phyloP scores from a whole-genome alignment of 2,113 vertebrate species.

The Tragelaphus strepsiceros region DNA sequence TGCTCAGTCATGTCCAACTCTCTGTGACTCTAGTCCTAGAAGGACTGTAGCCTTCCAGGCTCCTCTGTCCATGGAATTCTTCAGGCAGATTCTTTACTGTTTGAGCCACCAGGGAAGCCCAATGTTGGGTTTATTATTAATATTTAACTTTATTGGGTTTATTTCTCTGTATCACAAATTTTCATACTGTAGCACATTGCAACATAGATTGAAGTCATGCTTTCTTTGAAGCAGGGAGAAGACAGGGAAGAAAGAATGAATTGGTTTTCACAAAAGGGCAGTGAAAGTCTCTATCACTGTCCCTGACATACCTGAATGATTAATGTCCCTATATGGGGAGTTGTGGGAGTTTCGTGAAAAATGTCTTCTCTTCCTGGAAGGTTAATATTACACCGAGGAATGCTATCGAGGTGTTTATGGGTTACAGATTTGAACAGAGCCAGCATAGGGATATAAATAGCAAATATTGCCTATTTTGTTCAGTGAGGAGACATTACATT shows the following conservation, averaged over 20 bases:
- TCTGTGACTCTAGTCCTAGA: neutral
- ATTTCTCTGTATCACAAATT: neutral
- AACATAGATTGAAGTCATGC: neutral
- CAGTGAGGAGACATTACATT: neutral
- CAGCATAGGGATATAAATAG: neutral
- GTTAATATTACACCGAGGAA: neutral
- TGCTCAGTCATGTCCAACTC: neutral
- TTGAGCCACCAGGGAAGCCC: neutral
- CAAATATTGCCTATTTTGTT: neutral
- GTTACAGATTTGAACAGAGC: neutral
- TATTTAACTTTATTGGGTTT: neutral
- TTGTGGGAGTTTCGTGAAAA: neutral
- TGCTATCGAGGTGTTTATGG: neutral
- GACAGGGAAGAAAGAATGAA: neutral
- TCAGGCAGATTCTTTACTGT: neutral
- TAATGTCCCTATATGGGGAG: neutral
- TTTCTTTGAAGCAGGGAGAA: neutral
- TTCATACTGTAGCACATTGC: neutral
- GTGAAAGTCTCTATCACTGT: conserved; percentile 9
- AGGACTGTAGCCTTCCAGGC: neutral
- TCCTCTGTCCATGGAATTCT: neutral
- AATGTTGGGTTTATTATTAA: neutral
- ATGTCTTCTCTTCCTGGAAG: neutral
- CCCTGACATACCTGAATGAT: conserved; percentile 28
- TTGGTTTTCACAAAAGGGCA: conserved; percentile 36